Evolutionary conservation across 2,888 invertebrate species (phyloP), one percentile per base, ranked within the genome.

Genomic region (Ommatoiulus sabulosus): DNA sequence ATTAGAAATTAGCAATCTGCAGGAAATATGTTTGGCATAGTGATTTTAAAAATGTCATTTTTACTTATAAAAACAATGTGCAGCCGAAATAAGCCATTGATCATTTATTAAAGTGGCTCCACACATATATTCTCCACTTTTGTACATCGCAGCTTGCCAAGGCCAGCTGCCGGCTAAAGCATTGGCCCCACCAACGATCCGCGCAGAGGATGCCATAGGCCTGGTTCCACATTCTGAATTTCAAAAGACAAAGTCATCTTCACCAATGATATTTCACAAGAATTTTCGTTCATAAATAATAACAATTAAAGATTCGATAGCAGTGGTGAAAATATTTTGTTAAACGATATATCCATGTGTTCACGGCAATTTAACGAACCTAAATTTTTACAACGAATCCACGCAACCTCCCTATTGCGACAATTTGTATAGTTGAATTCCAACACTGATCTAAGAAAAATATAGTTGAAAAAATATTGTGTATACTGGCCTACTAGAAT

Each of bases 131-230:
- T 96, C 96, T 0, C 96, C 96, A 93, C 96, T 96, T 91, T 96
- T 95, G 93, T 96, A 96, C 43, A 96, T 94, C 63, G 96, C 96
- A n/a, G 96, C 96, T 93, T 96, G 96, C 96, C 96, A 96, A 4
- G 96, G 96, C 96, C 96, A 96, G 46, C 96, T 95, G 90, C 96
- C 96, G 10, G 95, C 94, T 88, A 95, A 94, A 80, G 96, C 95
- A 92, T 96, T 96, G 88, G 94, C 95, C 90, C 96, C 96, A 89
- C 96, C 96, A 91, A 96, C 96, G 92, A 96, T 96, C 93, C 96
- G 95, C n/a, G 88, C 89, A 20, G 88, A 57, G 17, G 89, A 24
- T 52, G 89, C 87, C 80, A 89, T 72, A 3, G 89, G 89, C 20
- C 89, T 46, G 24, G 87, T 85, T 35, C 89, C 89, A 63, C 89